phyloP scores from a whole-genome alignment of 2,797 vertebrate species.

The Crenuchus spilurus region DNA sequence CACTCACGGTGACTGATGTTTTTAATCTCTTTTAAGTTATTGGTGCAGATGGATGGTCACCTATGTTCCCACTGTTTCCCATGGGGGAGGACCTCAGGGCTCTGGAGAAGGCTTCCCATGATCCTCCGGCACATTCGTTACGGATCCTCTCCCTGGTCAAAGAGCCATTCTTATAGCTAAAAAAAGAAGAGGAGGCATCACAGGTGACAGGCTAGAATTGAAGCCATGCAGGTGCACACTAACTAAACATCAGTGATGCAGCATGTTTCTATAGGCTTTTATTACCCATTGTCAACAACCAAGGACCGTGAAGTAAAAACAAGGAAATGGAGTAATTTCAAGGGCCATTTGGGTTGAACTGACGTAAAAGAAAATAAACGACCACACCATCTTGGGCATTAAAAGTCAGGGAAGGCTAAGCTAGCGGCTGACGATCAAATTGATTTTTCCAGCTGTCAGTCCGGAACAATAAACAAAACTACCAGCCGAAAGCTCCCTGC shows the following conservation, averaged over 20 bases:
- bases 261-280: conserved; percentile 26
- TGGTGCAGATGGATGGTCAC: conserved; percentile 65
- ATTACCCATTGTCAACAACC: conserved; percentile 23
- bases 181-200: conserved; percentile 7
- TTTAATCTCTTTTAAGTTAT: neutral
- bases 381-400: neutral
- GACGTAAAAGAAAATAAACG: neutral
- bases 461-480: neutral
- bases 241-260: conserved; percentile 22
- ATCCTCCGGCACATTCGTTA: conserved; percentile 79
- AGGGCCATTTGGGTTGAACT: conserved; percentile 33
- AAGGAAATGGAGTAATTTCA: conserved; percentile 38
- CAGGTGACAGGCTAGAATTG: neutral
- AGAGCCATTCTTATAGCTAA: conserved; percentile 95
- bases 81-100: conserved; percentile 78
- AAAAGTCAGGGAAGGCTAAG: neutral
- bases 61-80: conserved; percentile 88
- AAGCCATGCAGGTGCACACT: conserved; percentile 11
- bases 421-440: neutral
- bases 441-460: conserved; percentile 16
- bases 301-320: conserved; percentile 23
- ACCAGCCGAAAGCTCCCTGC: neutral
- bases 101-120: conserved; percentile 88
- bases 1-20: conserved; percentile 1
- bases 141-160: conserved; percentile 90